Evolutionary conservation across 1,140 invertebrate species (phyloP).

Genomic region (Trichonephila clavata): DNA sequence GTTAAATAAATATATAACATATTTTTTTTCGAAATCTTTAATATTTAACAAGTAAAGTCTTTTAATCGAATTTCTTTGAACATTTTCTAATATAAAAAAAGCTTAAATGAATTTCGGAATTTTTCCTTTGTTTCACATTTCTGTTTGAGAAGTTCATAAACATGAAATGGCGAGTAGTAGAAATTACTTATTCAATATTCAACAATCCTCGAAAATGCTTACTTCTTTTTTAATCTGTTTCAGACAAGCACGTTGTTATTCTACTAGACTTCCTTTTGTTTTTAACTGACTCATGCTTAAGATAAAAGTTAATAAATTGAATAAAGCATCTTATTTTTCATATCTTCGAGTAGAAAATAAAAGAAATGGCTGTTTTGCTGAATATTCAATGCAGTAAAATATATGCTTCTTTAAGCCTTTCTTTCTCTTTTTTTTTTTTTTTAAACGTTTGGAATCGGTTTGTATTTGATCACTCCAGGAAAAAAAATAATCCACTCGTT

Average conservation of each 20-base stretch:
- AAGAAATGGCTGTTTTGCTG: neutral
- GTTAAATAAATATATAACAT: no score
- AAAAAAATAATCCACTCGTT: no score
- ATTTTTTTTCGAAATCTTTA: neutral
- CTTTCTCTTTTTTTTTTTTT: neutral
- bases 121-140: neutral
- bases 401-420: no score
- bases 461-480: neutral
- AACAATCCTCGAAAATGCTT: neutral
- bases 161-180: neutral
- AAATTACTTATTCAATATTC: neutral
- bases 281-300: neutral
- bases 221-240: neutral
- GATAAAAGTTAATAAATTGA: neutral
- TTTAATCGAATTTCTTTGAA: neutral
- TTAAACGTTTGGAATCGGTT: neutral
- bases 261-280: neutral
- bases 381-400: neutral
- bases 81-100: neutral
- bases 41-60: neutral
- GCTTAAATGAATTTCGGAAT: neutral
- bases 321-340: neutral
- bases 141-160: neutral
- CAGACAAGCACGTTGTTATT: neutral
- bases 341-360: neutral